phyloP scores from a whole-genome alignment of 2,797 vertebrate genomes.

The Eulemur albifrons region DNA sequence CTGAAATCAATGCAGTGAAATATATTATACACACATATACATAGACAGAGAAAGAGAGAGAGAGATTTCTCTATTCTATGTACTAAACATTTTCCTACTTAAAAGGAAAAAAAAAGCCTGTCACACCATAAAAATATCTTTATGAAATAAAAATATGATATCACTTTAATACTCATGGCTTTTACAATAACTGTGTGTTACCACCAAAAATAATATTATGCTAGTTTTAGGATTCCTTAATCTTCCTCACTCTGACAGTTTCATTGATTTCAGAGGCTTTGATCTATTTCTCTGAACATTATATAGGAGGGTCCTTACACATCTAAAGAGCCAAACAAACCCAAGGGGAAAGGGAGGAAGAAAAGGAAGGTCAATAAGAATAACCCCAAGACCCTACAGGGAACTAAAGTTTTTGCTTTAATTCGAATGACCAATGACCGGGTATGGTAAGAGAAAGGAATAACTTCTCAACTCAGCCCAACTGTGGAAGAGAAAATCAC shows the following conservation, averaged over 20 bases:
- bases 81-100: not conserved
- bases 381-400: not conserved
- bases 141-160: not conserved
- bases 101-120: not conserved
- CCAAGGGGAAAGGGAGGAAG: accelerated
- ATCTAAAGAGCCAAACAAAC: not conserved
- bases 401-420: not conserved
- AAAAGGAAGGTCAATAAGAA: not conserved
- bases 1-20: not conserved
- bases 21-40: not conserved
- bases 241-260: not conserved
- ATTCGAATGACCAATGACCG: not conserved
- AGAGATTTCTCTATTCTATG: not conserved
- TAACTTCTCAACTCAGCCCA: not conserved
- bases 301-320: not conserved
- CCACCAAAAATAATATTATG: not conserved
- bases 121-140: not conserved
- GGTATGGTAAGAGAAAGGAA: not conserved
- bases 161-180: not conserved
- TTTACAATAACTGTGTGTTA: not conserved
- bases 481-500: not conserved
- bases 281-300: not conserved
- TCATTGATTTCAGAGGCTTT: not conserved
- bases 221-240: not conserved
- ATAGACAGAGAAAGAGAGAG: not conserved